phyloP scores from a whole-genome alignment of 2,113 vertebrate genomes.

The Falcunculus frontatus region DNA sequence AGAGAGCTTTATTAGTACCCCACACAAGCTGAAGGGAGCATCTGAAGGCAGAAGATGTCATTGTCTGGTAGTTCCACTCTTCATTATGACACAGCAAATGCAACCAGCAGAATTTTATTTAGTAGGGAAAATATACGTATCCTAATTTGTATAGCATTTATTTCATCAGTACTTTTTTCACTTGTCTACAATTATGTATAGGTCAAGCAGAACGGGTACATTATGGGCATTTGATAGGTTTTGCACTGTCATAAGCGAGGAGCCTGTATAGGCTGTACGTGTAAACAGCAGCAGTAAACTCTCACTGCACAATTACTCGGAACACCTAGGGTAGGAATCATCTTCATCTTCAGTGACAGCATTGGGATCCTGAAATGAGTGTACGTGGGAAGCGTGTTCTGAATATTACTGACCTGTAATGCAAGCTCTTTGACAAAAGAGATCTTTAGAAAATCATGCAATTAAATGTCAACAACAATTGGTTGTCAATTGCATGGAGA shows the following conservation, averaged over 20 bases:
- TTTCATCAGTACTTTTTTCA: background rate
- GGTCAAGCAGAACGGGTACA: background rate
- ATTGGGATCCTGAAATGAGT: background rate
- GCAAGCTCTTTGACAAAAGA: background rate
- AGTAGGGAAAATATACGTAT: background rate
- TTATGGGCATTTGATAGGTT: background rate
- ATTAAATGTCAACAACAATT: background rate
- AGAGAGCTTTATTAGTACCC: background rate
- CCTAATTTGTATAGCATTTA: background rate
- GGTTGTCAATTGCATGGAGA: background rate
- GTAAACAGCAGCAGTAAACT: background rate
- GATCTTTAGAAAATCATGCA: background rate
- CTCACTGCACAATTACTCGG: background rate
- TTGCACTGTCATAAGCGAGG: background rate
- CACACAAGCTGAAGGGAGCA: background rate
- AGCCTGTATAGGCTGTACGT: background rate
- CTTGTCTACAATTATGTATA: background rate
- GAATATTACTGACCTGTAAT: background rate
- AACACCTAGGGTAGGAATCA: background rate
- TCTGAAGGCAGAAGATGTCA: background rate
- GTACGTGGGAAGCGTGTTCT: accelerated
- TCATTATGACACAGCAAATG: background rate
- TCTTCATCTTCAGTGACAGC: background rate
- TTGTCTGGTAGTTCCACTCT: background rate
- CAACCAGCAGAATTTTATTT: background rate